Percentiles rank a stretch among this genome's conserved stretches.
Conservation (phyloP, 2,113 vertebrate genomes). For the Solenodon paradoxus region DNA sequence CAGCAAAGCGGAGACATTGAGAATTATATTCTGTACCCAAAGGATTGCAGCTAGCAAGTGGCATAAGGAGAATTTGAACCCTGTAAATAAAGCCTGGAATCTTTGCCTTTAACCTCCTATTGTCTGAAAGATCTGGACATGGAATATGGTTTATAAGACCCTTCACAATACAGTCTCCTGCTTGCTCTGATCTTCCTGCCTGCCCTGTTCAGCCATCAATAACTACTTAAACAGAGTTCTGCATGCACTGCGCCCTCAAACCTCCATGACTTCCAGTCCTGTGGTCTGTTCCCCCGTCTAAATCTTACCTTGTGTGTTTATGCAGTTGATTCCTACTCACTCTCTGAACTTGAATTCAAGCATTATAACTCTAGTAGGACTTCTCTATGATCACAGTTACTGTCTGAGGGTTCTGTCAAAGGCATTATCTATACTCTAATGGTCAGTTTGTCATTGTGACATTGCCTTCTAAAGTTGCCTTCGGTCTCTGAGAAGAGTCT, state of each 20-base stretch:
- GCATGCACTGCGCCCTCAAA: background rate
- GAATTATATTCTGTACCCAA: background rate
- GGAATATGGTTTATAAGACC: background rate
- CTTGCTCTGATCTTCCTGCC: background rate
- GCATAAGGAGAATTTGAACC: background rate
- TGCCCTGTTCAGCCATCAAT: background rate
- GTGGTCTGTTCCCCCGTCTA: background rate
- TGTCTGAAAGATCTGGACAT: background rate
- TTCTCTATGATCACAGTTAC: background rate
- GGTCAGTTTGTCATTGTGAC: background rate
- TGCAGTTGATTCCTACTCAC: background rate
- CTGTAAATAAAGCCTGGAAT: background rate
- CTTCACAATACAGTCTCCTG: background rate
- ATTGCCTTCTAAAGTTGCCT: background rate
- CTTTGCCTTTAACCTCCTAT: background rate
- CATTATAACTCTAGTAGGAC: background rate
- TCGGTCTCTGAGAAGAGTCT: background rate
- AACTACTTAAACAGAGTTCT: background rate
- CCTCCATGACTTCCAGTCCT: background rate
- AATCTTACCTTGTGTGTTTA: background rate
- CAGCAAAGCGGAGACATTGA: background rate
- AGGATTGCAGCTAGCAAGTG: background rate
- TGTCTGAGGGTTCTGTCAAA: background rate
- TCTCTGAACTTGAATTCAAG: background rate
- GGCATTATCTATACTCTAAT: background rate